Evolutionary conservation across 2,113 vertebrate species (phyloP), one percentile per base, ranked within the genome.

Genomic region (Pyxicephalus adspersus): DNA sequence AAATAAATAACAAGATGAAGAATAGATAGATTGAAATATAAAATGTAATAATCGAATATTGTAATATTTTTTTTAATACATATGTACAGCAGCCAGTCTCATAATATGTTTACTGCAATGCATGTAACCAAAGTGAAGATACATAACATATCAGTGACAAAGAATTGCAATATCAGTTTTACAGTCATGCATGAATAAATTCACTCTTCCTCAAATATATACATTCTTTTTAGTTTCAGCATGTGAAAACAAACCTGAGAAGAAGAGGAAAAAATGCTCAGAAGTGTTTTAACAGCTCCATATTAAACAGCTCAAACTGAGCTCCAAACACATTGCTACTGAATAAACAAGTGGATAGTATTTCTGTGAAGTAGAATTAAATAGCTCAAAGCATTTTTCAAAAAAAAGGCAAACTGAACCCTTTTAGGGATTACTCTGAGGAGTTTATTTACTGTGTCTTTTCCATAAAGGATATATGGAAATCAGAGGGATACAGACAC

Each of bases 371-470:
- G 95, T 94, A 96, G 94, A 96, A 96, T 96, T 95, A 95, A 95
- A 95, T 94, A 89, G 94, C 96, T 97, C 94, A 97, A 94, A 97
- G 94, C 94, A 90, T 89, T 95, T 95, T 95, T 94, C 90, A 92
- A 89, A 89, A 92, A n/a, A 86, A 84, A 89, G 67, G 93, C 91
- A 90, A 94, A 95, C 90, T 76, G 87, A 89, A 91, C 91, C 92
- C 93, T 96, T 97, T 96, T 94, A 94, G 93, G 94, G 95, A 97
- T 98, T 97, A 96, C 94, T 95, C 91, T 89, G 90, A 96, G 94
- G 95, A 96, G 94, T 95, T 94, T 95, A 96, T 96, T 97, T 95
- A 95, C 94, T 95, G 93, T 95, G 95, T 94, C 91, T 95, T 92
- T 92, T 93, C 94, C 94, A 94, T 94, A 94, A 96, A 96, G 94